Percentiles rank a stretch among this genome's conserved stretches.
These are phyloP conservation scores for Ooceraea biroi DNA, from an alignment of 1,140 invertebrate species.

Conservation along the genomic window DNA sequence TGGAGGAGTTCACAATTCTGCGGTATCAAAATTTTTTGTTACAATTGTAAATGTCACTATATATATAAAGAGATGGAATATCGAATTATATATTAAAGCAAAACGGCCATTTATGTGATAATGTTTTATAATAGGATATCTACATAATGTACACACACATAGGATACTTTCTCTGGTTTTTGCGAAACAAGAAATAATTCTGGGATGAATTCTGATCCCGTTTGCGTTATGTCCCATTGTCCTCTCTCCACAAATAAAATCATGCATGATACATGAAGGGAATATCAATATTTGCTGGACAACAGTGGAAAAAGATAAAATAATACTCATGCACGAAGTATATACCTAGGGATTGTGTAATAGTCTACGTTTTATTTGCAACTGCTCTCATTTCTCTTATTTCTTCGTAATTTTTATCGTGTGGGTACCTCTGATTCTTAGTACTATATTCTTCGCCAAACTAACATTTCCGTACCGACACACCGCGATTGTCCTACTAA, in stretches of 20 bases:
- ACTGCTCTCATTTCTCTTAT: constrained; percentile 46
- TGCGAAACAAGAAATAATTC: constrained; percentile 37
- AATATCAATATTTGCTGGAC: constrained; percentile 68
- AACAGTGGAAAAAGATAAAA: constrained; percentile 66
- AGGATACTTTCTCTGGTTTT: constrained; percentile 57
- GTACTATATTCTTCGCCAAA: constrained; percentile 33
- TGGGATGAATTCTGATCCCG: constrained; percentile 66
- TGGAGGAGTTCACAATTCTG: constrained; percentile 6
- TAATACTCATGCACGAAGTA: constrained; percentile 53
- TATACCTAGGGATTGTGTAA: constrained; percentile 34
- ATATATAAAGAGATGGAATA: constrained; percentile 23
- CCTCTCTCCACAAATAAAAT: constrained; percentile 42
- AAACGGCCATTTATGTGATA: constrained; percentile 54
- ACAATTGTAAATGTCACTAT: constrained; percentile 12
- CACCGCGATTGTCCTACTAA: constrained; percentile 1
- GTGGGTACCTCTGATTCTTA: background rate
- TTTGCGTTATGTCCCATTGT: constrained; percentile 25
- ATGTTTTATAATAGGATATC: constrained; percentile 68
- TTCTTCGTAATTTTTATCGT: constrained; percentile 33
- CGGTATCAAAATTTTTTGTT: constrained; percentile 34
- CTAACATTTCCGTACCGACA: constrained; percentile 25
- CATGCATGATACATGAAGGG: constrained; percentile 39
- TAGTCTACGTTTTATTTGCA: constrained; percentile 41
- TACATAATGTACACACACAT: constrained; percentile 58
- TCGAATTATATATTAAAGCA: constrained; percentile 46